Evolutionary conservation across 2,113 vertebrate genomes (phyloP), one percentile per base, ranked within the genome.

Genomic region (Oryzias woworae): DNA sequence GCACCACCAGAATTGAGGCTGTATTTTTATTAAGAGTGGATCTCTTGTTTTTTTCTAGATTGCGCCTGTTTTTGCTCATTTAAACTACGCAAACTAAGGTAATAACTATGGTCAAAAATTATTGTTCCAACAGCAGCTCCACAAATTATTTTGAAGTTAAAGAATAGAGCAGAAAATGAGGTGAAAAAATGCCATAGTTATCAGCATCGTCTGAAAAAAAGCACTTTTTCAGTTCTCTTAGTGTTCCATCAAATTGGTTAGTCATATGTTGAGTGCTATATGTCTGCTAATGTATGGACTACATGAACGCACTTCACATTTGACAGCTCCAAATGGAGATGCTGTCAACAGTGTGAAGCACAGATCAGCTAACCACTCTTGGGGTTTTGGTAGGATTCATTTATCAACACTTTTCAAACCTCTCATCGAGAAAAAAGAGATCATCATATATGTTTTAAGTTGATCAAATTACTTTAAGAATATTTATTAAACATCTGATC

Each of bases 281-380:
- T 68, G 26, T 20, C 44, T 58, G 36, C 36, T 83, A 56, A 79
- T 75, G 63, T 72, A 81, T 68, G 45, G 58, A 50, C 61, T 53
- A 48, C 58, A 83, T 76, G 74, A 77, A 76, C 58, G 69, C 54
- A 53, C 31, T 47, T 69, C 23, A 58, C 53, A 58, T 68, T 23
- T 70, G 52, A 73, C 66, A 51, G 46, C 47, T 20, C 23, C 4
- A 66, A 74, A 70, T 53, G 49, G 50, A 61, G 52, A 62, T 8
- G 14, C 20, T 2, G 1, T 50, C 60, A 54, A 22, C 49, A 53
- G 24, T 31, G 54, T 44, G 62, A 12, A 64, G 45, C 48, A n/a
- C 61, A 71, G 52, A 53, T 44, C 14, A 62, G 57, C 53, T 36
- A 47, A 49, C 17, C 42, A 53, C 47, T 48, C 17, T 18, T 41